phyloP scores from a whole-genome alignment of 2,888 invertebrate species.

The Pardosa pseudoannulata region DNA sequence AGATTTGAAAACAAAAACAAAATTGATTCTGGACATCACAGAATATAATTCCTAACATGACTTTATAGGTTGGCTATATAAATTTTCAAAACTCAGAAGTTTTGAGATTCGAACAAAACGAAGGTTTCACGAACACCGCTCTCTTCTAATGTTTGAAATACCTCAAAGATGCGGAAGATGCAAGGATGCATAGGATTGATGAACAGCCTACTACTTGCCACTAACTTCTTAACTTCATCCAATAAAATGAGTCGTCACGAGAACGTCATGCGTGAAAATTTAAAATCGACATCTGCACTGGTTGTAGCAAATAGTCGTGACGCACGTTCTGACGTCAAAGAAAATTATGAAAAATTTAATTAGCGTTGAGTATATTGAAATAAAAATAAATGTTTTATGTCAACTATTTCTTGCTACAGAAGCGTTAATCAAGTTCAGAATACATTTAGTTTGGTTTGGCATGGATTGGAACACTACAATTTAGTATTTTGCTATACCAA shows the following conservation, averaged over 20 bases:
- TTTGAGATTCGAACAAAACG: not conserved
- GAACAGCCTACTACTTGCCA: not conserved
- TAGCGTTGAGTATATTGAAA: too few relatives aligned
- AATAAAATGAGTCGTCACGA: not conserved
- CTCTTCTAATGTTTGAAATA: too few relatives aligned
- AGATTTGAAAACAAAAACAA: not conserved
- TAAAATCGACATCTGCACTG: too few relatives aligned
- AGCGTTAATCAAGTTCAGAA: too few relatives aligned
- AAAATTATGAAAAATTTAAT: too few relatives aligned
- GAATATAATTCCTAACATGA: not conserved
- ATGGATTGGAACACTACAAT: too few relatives aligned
- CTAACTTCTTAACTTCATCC: not conserved
- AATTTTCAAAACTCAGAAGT: not conserved
- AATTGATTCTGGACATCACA: not conserved
- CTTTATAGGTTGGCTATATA: not conserved
- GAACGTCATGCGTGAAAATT: not conserved
- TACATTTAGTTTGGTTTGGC: too few relatives aligned
- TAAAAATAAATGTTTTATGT: too few relatives aligned
- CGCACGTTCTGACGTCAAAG: too few relatives aligned
- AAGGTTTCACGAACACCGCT: not conserved
- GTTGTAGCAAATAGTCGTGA: too few relatives aligned
- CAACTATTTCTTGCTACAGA: too few relatives aligned
- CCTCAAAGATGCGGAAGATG: slow-evolving; percentile 6
- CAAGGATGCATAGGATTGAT: not conserved
- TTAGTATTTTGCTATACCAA: too few relatives aligned